phyloP scores from a whole-genome alignment of 2,113 vertebrate species.

The Eretmochelys imbricata region DNA sequence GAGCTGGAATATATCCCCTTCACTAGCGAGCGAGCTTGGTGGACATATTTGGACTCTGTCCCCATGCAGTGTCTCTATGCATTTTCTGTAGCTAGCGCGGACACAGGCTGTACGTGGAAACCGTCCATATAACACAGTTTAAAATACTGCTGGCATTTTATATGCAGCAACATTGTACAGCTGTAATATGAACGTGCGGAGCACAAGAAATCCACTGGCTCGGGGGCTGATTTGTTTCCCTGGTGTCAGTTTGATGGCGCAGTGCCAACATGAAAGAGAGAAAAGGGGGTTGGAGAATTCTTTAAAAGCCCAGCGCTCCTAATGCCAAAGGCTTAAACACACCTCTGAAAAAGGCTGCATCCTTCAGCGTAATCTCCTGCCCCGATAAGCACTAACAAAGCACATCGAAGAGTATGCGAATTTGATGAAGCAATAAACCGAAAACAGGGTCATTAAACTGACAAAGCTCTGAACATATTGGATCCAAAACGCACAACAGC shows the following conservation, averaged over 20 bases:
- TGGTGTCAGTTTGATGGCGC: background rate
- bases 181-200: background rate
- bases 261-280: rapidly evolving
- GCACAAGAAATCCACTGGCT: background rate
- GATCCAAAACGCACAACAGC: background rate
- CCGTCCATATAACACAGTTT: background rate
- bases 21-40: background rate
- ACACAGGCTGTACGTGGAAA: no score
- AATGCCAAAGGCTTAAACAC: background rate
- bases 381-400: slow-evolving; percentile 49
- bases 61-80: no score
- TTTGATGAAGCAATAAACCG: slow-evolving; percentile 63
- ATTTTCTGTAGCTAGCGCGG: no score
- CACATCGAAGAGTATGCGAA: slow-evolving; percentile 31
- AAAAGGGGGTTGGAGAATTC: background rate
- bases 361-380: background rate
- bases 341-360: background rate
- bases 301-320: background rate
- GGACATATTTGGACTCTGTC: background rate
- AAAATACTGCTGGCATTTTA: background rate
- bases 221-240: background rate
- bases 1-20: no score
- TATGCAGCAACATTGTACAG: background rate
- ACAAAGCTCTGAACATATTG: background rate
- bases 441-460: slow-evolving; percentile 50